Conservation (phyloP, 2,113 vertebrate species). For the Rhinolophus ferrumequinum region DNA sequence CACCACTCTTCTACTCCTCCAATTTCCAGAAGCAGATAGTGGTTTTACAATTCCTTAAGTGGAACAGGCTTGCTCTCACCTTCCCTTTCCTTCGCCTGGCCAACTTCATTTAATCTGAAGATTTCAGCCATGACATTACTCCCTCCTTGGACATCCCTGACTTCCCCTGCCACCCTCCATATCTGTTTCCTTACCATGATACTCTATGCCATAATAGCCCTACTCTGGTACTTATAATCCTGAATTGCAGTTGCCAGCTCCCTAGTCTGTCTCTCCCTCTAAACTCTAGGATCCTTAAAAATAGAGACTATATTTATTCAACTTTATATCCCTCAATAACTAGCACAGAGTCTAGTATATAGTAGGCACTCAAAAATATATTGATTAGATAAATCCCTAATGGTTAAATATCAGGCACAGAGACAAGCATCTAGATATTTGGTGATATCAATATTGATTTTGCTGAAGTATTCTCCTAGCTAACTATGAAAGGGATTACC, state of each 20-base stretch:
- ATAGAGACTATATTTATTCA: neutral
- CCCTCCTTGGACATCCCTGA: neutral
- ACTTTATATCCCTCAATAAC: neutral
- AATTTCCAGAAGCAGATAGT: neutral
- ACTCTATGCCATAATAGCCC: neutral
- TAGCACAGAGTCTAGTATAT: neutral
- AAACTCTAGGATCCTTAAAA: neutral
- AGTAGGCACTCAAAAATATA: neutral
- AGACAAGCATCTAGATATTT: neutral
- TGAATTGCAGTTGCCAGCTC: neutral
- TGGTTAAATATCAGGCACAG: neutral
- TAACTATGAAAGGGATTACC: neutral
- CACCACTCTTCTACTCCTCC: neutral
- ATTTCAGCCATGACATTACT: neutral
- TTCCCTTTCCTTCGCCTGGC: neutral
- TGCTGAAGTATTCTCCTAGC: neutral
- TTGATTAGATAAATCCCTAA: neutral
- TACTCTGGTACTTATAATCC: neutral
- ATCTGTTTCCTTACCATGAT: neutral
- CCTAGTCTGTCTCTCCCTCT: neutral
- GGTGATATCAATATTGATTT: neutral
- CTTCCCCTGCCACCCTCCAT: neutral
- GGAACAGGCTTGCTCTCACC: neutral
- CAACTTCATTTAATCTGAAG: neutral
- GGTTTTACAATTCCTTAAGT: neutral